These are phyloP conservation scores for Apaloderma vittatum DNA, from an alignment of 2,113 vertebrate species.

Conservation along the genomic window DNA sequence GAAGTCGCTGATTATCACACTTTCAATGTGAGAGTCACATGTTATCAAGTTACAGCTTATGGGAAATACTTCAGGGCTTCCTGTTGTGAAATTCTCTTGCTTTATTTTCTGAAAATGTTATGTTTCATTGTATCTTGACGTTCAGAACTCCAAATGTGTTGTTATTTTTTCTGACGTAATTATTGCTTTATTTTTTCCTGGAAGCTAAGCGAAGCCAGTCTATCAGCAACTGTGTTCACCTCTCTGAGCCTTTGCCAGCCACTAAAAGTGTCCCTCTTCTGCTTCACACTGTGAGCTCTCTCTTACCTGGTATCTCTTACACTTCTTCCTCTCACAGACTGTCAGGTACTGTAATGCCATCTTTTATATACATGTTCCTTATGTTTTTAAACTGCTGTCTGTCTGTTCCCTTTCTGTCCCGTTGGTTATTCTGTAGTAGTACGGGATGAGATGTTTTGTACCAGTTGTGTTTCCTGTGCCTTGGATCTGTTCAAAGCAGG, in stretches of 20 bases:
- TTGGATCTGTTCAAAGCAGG: neutral
- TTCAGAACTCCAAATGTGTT: neutral
- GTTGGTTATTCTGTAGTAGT: neutral
- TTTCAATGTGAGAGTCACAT: neutral
- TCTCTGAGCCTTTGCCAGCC: conserved; percentile 95
- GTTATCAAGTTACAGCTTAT: neutral
- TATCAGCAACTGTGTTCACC: conserved; percentile 99
- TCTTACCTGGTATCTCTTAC: conserved; percentile 98
- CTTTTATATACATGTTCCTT: conserved; percentile 36
- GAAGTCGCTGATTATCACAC: neutral
- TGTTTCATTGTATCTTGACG: neutral
- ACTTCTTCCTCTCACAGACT: conserved; percentile 97
- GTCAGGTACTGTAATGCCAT: conserved; percentile 91
- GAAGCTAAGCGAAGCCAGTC: conserved; percentile 99
- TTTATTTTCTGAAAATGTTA: neutral
- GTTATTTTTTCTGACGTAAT: conserved; percentile 57
- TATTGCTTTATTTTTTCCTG: conserved; percentile 81
- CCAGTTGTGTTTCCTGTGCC: neutral
- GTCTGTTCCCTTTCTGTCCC: neutral
- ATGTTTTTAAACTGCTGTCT: conserved; percentile 13
- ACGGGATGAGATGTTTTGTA: neutral
- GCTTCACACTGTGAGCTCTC: conserved; percentile 97
- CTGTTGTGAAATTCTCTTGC: neutral
- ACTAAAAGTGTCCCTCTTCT: conserved; percentile 98
- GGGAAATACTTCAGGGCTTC: neutral